These are phyloP conservation scores for Exaiptasia diaphana DNA, from an alignment of 64 coral and sea anemone species.

Conservation along the genomic window DNA sequence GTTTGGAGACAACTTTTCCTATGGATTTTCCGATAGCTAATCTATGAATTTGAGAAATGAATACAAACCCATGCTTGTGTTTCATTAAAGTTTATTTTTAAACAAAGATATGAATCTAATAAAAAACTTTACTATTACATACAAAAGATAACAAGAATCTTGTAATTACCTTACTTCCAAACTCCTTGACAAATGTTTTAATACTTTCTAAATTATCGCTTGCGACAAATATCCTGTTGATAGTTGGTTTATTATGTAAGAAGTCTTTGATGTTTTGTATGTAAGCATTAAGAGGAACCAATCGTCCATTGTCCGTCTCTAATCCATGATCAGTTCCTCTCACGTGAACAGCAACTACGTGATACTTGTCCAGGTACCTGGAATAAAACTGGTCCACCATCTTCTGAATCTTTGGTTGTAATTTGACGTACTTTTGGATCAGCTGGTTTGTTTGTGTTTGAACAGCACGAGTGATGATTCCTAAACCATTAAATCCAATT, in stretches of 20 bases:
- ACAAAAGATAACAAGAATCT: neutral
- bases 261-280: conserved; percentile 23
- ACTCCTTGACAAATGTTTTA: conserved; percentile 41
- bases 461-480: conserved; percentile 33
- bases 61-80: too few species aligned
- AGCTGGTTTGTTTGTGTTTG: conserved; percentile 31
- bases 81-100: too few species aligned
- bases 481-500: neutral
- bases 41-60: too few species aligned
- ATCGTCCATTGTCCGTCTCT: conserved; percentile 34
- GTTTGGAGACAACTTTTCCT: too few species aligned
- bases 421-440: conserved; percentile 31
- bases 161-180: conserved; percentile 44
- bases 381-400: conserved; percentile 38
- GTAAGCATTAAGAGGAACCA: conserved; percentile 41
- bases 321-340: conserved; percentile 63
- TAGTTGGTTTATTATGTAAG: conserved; percentile 12
- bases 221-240: conserved; percentile 72
- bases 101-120: too few species aligned
- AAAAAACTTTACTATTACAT: neutral
- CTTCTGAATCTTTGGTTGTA: conserved; percentile 7
- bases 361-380: conserved; percentile 1
- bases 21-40: too few species aligned
- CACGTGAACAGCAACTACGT: conserved; percentile 72
- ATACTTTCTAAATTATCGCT: conserved; percentile 76